A percentile compares a stretch with the other conserved stretches of the same genome.
These are phyloP conservation scores for Blennius ocellaris DNA, from an alignment of 2,113 vertebrate species.

Conservation along the genomic window DNA sequence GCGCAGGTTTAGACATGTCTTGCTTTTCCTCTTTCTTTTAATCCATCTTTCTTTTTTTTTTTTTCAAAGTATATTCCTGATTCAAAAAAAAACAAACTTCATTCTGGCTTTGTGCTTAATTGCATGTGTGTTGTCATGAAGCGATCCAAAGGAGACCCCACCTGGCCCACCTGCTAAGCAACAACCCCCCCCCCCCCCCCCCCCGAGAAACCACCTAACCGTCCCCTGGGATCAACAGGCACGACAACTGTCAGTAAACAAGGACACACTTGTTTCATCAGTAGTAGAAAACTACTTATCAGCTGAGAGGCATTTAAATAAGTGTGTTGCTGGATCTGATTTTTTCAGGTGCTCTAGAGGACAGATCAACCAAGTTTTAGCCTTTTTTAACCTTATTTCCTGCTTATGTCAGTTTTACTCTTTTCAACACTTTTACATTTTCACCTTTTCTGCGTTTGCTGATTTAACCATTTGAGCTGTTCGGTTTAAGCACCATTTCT, in stretches of 20 bases:
- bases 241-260: conserved; percentile 15
- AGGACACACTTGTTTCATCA: background rate
- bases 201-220: background rate
- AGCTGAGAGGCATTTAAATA: background rate
- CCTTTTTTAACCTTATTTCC: too few relatives aligned
- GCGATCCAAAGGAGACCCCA: conserved; percentile 41
- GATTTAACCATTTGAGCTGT: too few relatives aligned
- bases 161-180: conserved; percentile 55
- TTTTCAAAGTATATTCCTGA: background rate
- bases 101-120: background rate
- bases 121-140: conserved; percentile 29
- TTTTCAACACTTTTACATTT: too few relatives aligned
- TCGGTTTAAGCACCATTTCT: too few relatives aligned
- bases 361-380: too few relatives aligned
- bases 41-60: too few relatives aligned
- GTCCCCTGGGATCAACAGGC: conserved; percentile 45
- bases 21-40: background rate
- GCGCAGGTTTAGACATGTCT: too few relatives aligned
- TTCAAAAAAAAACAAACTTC: too few relatives aligned
- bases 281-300: background rate
- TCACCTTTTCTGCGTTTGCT: too few relatives aligned
- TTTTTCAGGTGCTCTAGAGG: too few relatives aligned
- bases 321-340: background rate
- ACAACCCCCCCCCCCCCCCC: conserved; percentile 36
- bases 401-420: too few relatives aligned